Evolutionary conservation across 2,113 vertebrate species (phyloP).

Genomic region (Tinamus guttatus): DNA sequence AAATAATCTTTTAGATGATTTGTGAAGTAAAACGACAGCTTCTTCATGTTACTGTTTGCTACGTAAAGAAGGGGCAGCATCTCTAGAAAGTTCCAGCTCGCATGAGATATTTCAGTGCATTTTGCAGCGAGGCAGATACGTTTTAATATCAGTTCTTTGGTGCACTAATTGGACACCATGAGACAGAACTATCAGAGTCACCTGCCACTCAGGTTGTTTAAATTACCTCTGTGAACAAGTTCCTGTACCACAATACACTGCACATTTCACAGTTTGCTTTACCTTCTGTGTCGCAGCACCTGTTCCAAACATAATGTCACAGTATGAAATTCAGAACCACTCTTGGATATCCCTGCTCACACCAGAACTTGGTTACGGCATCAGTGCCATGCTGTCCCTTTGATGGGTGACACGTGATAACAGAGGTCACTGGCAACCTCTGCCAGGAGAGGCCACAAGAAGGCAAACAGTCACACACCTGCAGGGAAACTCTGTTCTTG

Average conservation of each 20-base stretch:
- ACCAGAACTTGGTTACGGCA: neutral
- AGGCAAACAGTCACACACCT: rapidly evolving
- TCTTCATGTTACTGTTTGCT: neutral
- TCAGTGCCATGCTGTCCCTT: neutral
- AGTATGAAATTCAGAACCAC: neutral
- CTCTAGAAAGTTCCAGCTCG: neutral
- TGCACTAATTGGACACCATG: neutral
- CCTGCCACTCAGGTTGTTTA: neutral
- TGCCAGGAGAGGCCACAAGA: neutral
- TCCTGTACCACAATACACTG: neutral
- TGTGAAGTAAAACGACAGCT: neutral
- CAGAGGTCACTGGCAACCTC: neutral
- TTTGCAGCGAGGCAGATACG: rapidly evolving
- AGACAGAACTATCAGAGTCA: neutral
- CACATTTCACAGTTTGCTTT: neutral
- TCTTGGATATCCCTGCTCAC: neutral
- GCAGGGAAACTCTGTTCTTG: neutral
- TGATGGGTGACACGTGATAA: neutral
- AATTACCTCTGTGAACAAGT: neutral
- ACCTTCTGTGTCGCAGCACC: neutral
- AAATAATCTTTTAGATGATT: neutral
- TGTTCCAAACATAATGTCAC: neutral
- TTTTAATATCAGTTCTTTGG: neutral
- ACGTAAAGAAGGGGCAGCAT: neutral
- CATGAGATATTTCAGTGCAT: rapidly evolving